Base-by-base conservation (phyloP, 1,140 invertebrate genomes). In the Vanessa atalanta region DNA sequence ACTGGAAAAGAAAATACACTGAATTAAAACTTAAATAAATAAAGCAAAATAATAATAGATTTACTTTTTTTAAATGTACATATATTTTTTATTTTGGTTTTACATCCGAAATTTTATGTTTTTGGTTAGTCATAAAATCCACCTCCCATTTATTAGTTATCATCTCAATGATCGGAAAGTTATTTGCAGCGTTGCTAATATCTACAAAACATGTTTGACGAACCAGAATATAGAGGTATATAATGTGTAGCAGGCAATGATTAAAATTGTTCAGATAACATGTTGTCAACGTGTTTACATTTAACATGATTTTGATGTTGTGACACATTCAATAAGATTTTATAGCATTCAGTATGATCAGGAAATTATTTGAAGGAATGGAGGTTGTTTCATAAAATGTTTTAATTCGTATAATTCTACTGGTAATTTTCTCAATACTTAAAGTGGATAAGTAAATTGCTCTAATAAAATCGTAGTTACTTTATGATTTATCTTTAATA, bases 71-170 rank as follows among this genome's bases (percentile, higher is more conserved):
- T 2, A 16, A n/a, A 53, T 53, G 20, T 53, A 53, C n/a, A 43
- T 60, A 26, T n/a, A 26, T n/a, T 26, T 26, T 26, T 60, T 3
- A 12, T 61, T 37, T 23, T 15, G 31, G 2, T 15, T 61, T 8
- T 37, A n/a, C 16, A 57, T 26, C 55, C 26, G 26, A 48, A 65
- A 37, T 37, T 61, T 31, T n/a, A 37, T 13, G 15, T 37, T 26
- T 16, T 67, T 69, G 66, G 73, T 75, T 75, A 75, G 69, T 75
- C 64, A 71, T 47, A 74, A 86, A 88, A 79, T 87, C 90, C 88
- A 87, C 83, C 80, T 83, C 88, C 90, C 90, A 82, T 75, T 77
- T 72, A 91, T 92, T 92, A 92, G 90, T 92, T 78, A 26, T 82
- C 79, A 86, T 88, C 76, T 85, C 82, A 84, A 86, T 80, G 83